These are phyloP conservation scores for Chaetodon trifasciatus DNA, from an alignment of 2,797 vertebrate species.

Conservation along the genomic window DNA sequence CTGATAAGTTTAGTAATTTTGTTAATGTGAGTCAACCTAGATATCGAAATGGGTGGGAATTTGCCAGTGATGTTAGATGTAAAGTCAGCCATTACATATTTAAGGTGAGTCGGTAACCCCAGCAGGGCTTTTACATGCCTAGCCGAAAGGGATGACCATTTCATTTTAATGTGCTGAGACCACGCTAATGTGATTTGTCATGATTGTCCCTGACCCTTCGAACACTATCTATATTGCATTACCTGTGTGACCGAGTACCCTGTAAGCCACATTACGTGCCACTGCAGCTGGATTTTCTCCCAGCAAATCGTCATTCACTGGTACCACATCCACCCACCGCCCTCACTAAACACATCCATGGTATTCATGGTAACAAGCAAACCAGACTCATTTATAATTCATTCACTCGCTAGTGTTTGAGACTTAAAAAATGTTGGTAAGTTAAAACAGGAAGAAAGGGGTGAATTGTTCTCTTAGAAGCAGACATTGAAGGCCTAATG, in stretches of 20 bases:
- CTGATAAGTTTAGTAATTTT: neutral
- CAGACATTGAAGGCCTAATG: slow-evolving; percentile 63
- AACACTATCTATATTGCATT: slow-evolving; percentile 65
- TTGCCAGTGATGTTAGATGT: slow-evolving; percentile 27
- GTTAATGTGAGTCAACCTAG: slow-evolving; percentile 3
- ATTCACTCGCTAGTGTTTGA: slow-evolving; percentile 33
- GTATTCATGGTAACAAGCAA: slow-evolving; percentile 39
- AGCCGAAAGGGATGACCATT: slow-evolving; percentile 30
- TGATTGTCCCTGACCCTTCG: slow-evolving; percentile 59
- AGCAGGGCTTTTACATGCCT: slow-evolving; percentile 28
- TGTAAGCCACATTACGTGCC: slow-evolving; percentile 46
- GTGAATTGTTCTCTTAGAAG: slow-evolving; percentile 55
- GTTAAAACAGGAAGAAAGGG: slow-evolving; percentile 39
- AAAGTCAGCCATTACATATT: slow-evolving; percentile 50
- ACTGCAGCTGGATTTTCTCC: slow-evolving; percentile 4
- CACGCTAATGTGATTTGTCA: slow-evolving; percentile 61
- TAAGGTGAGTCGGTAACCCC: slow-evolving; percentile 31
- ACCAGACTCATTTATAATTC: slow-evolving; percentile 68
- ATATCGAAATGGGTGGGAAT: neutral
- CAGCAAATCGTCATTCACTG: slow-evolving; percentile 34
- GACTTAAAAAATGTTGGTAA: slow-evolving; percentile 18
- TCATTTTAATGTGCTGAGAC: slow-evolving; percentile 61
- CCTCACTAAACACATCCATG: slow-evolving; percentile 13
- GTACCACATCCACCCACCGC: slow-evolving; percentile 2
- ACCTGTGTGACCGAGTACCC: slow-evolving; percentile 52